Base-by-base conservation (phyloP, 1,140 invertebrate species). In the Ditylenchus dipsaci region DNA sequence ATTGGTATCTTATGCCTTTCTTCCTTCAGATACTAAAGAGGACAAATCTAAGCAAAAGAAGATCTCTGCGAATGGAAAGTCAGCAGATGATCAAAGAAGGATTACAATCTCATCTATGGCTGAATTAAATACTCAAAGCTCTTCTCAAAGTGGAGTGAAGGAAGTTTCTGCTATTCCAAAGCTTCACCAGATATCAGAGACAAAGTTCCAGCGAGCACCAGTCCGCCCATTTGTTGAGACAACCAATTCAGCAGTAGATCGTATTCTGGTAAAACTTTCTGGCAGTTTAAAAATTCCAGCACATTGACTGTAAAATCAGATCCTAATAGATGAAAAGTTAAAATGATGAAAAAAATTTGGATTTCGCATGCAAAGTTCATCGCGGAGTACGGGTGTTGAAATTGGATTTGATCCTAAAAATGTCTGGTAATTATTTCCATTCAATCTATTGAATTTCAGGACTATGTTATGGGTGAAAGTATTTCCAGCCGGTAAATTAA, bases 391-490 rank as follows among this genome's bases (percentile, higher is more conserved):
- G n/a, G n/a, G n/a, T n/a, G n/a, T n/a, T n/a, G n/a, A n/a, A n/a
- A n/a, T n/a, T n/a, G n/a, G n/a, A n/a, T n/a, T n/a, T n/a, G n/a
- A n/a, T n/a, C n/a, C n/a, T n/a, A n/a, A n/a, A n/a, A n/a, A n/a
- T n/a, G n/a, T n/a, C n/a, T n/a, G n/a, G n/a, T n/a, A n/a, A n/a
- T n/a, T n/a, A n/a, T n/a, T n/a, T n/a, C n/a, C n/a, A n/a, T n/a
- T n/a, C n/a, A n/a, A n/a, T n/a, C n/a, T n/a, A n/a, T n/a, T n/a
- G n/a, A n/a, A 38, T 38, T 38, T 38, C 11, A 38, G 33, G 95
- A 98, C 82, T 95, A 91, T 83, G 83, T 97, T 57, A 88, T 97
- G 21, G 94, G 92, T 42, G 95, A 98, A 86, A 94, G 93, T 26
- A 93, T 94, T 59, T 88, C 89, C 68, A 92, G 95, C 86, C 88